Evolutionary conservation across 2,113 vertebrate genomes (phyloP).

Genomic region (Oreochromis spilurus): DNA sequence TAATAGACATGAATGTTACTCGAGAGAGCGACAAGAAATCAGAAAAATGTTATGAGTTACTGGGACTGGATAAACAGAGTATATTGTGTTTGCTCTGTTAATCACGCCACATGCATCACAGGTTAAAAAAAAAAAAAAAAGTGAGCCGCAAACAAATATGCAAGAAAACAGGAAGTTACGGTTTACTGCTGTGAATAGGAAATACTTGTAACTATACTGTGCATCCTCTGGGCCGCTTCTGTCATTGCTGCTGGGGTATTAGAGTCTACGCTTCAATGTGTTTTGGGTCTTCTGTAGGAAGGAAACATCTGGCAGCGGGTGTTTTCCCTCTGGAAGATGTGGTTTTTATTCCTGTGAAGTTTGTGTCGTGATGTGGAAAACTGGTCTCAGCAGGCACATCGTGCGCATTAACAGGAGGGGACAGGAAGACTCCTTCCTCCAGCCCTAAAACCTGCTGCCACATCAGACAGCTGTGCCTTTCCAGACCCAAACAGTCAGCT

Average conservation of each 20-base stretch:
- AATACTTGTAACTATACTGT: neutral
- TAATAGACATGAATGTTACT: neutral
- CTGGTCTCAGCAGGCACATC: conserved; percentile 3
- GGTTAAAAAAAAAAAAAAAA: neutral
- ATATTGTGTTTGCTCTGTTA: neutral
- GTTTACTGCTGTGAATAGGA: neutral
- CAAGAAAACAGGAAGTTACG: neutral
- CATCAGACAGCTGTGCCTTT: neutral
- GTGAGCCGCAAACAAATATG: neutral
- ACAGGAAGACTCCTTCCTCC: conserved; percentile 11
- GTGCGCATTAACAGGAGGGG: conserved; percentile 7
- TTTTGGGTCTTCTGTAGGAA: conserved; percentile 6
- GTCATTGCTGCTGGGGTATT: neutral
- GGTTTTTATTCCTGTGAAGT: conserved; percentile 23
- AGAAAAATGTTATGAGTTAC: neutral
- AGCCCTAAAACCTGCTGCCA: neutral
- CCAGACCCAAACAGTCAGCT: conserved; percentile 10
- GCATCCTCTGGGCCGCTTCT: conserved; percentile 32
- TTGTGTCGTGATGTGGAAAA: conserved; percentile 43
- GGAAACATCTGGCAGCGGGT: conserved; percentile 45
- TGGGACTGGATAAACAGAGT: neutral
- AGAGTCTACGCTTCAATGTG: neutral
- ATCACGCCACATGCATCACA: neutral
- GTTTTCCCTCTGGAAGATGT: conserved; percentile 18
- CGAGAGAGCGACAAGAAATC: neutral